Evolutionary conservation across 23 tunicate species (phyloP), one percentile per base, ranked within the genome.

Genomic region (Diplosoma virens): DNA sequence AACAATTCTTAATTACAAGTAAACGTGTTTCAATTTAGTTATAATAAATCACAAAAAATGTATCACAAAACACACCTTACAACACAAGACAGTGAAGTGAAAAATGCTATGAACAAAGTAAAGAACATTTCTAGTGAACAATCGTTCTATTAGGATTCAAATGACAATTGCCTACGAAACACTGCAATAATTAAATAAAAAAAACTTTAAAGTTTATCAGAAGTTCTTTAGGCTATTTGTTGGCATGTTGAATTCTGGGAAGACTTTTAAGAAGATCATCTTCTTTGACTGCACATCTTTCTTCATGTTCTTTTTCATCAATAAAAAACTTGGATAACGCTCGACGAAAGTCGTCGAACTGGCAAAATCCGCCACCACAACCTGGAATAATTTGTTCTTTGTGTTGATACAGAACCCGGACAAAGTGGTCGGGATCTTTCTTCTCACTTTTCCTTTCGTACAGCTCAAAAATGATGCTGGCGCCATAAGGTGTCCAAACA

Each of bases 401-500:
- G 31, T 66, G 61, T 18, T 81, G 61, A 41, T 87, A 87, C 18
- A 87, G 53, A 33, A 81, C 60, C 58, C 76, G 30, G 0, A 87
- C 87, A 81, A 65, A 87, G 30, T 81, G 79, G 24, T 76, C 30
- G 25, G 28, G 6, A 31, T 64, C 41, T 29, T 46, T 35, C 5
- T 64, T 47, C 30, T 69, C 36, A 3, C 2, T 25, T 3, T 4
- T 24, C 7, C 22, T 26, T 47, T 77, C 82, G 41, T 81, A 76
- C n/a, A 89, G 32, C 37, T 89, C 96, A 0, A 89, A 32, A 17
- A 68, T 89, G 25, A 89, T 63, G 53, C 76, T 73, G 23, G 84
- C 83, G 37, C 72, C 96, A 75, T 59, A 89, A 0, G 88, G 87
- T 28, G 88, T 78, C 96, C 96, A 89, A 11, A 56, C 33, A 1